Conservation (phyloP, 2,113 vertebrate genomes). For the Istiophorus platypterus region DNA sequence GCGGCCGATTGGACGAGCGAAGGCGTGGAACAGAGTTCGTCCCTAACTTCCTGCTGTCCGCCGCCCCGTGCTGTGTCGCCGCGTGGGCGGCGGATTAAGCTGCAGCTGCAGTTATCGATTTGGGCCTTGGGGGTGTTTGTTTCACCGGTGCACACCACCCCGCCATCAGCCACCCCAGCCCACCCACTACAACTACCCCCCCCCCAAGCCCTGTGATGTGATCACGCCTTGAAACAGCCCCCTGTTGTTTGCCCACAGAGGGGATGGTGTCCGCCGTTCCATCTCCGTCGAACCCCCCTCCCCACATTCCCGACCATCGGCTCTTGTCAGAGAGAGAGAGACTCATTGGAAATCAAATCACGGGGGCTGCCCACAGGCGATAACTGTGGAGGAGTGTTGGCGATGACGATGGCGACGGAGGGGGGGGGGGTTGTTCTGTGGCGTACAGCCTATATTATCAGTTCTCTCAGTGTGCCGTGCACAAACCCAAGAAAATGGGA, state of each 20-base stretch:
- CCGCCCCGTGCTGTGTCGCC: slow-evolving; percentile 8
- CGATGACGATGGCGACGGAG: no score
- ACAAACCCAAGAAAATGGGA: slow-evolving; percentile 36
- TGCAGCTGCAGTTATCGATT: slow-evolving; percentile 43
- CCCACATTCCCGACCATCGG: slow-evolving; percentile 12
- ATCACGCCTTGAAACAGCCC: slow-evolving; percentile 40
- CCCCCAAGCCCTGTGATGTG: slow-evolving; percentile 1
- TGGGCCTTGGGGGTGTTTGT: slow-evolving; percentile 37
- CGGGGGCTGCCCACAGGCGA: slow-evolving; percentile 39
- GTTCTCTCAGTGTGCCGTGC: slow-evolving; percentile 10
- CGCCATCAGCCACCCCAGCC: not conserved
- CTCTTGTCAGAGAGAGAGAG: slow-evolving; percentile 29
- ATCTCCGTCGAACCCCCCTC: slow-evolving; percentile 46
- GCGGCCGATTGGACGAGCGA: slow-evolving; percentile 32
- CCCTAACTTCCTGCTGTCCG: slow-evolving; percentile 11
- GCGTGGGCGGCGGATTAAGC: slow-evolving; percentile 15
- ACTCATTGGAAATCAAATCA: slow-evolving; percentile 70
- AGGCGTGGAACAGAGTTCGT: slow-evolving; percentile 31
- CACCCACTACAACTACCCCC: no score
- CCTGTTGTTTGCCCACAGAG: slow-evolving; percentile 37
- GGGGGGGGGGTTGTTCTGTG: no score
- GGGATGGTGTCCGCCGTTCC: slow-evolving; percentile 29
- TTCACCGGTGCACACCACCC: not conserved
- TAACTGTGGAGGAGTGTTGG: slow-evolving; percentile 4
- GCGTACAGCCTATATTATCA: not conserved